A percentile compares a stretch with the other conserved stretches of the same genome.
These are phyloP conservation scores for Cryptoprocta ferox DNA, from an alignment of 2,797 vertebrate species.

Conservation along the genomic window DNA sequence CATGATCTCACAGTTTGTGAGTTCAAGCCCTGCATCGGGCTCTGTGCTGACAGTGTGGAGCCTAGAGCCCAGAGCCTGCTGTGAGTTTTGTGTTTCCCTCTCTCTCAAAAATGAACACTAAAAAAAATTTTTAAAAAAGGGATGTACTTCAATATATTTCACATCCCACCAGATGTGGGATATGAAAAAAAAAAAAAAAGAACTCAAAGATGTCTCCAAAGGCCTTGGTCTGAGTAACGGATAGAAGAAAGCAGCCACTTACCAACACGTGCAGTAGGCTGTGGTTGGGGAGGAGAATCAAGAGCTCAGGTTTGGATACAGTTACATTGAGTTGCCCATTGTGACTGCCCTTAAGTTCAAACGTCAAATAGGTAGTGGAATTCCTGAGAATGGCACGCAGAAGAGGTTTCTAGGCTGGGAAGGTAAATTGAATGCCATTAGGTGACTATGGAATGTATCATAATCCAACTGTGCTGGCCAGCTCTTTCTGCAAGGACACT, in stretches of 20 bases:
- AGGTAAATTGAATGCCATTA: not conserved
- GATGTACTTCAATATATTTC: not conserved
- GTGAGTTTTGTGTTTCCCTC: no score
- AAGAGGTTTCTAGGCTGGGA: not conserved
- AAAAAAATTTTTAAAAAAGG: no score
- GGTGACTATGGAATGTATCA: not conserved
- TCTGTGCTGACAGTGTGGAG: no score
- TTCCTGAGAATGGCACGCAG: not conserved
- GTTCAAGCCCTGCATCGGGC: no score
- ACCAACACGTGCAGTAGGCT: not conserved
- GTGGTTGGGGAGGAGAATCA: not conserved
- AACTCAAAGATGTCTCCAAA: not conserved
- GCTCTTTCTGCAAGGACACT: not conserved
- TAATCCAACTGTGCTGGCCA: not conserved
- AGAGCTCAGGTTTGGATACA: not conserved
- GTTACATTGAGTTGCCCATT: not conserved
- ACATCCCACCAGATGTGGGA: not conserved
- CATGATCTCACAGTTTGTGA: no score
- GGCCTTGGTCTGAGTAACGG: not conserved
- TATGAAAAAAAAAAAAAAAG: not conserved
- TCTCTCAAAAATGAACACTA: no score
- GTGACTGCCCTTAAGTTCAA: not conserved
- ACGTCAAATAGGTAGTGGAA: not conserved
- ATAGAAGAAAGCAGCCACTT: not conserved
- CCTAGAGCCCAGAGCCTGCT: no score